Conservation (phyloP, 2,888 invertebrate species). For the Nasonovia ribisnigri region DNA sequence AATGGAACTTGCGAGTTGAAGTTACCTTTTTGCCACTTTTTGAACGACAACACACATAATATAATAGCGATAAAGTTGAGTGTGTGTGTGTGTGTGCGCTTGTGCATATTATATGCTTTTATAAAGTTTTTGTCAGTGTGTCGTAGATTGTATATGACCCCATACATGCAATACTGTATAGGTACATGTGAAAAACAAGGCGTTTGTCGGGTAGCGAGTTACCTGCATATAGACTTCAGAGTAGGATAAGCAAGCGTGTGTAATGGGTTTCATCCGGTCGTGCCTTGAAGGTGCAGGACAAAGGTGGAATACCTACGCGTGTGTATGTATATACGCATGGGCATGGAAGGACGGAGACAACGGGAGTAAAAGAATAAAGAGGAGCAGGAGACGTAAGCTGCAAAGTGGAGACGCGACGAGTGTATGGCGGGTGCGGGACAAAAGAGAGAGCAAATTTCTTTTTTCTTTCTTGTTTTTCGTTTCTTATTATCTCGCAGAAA, state of each 20-base stretch:
- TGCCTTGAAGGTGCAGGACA: neutral
- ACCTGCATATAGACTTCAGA: neutral
- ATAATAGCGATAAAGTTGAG: neutral
- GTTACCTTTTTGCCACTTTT: neutral
- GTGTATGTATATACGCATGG: neutral
- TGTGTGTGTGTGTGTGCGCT: too few relatives aligned
- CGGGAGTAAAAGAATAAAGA: neutral
- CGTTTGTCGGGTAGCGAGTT: neutral
- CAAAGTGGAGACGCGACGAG: neutral
- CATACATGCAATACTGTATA: neutral
- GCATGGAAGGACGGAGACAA: neutral
- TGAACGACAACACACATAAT: neutral
- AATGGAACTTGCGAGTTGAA: neutral
- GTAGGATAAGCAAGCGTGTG: neutral
- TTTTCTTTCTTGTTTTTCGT: neutral
- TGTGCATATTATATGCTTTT: neutral
- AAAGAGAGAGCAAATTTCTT: neutral
- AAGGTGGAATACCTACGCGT: neutral
- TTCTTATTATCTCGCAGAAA: neutral
- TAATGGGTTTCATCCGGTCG: neutral
- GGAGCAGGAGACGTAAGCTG: neutral
- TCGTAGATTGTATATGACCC: neutral
- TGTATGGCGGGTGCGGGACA: neutral
- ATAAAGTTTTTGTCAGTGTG: neutral
- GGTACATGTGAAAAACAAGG: neutral